phyloP scores from a whole-genome alignment of 2,888 invertebrate species.

The Melipona beecheii region DNA sequence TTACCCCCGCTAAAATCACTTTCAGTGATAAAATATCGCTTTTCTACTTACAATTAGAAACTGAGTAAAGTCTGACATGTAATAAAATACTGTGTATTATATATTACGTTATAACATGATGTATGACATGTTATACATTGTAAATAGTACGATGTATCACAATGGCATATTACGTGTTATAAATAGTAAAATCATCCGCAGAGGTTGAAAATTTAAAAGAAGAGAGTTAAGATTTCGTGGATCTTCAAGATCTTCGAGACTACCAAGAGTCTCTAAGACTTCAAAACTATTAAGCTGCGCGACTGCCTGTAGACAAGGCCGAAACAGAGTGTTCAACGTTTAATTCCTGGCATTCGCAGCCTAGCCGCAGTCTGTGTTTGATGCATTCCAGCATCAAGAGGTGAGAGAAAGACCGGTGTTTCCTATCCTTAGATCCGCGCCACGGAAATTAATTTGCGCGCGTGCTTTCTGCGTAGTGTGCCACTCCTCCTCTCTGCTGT shows the following conservation, averaged over 20 bases:
- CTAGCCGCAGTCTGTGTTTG: neutral
- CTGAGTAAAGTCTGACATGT: too few species aligned
- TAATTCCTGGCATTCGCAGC: constrained; percentile 14
- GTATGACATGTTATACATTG: too few species aligned
- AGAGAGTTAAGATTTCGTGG: constrained; percentile 10
- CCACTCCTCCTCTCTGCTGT: neutral
- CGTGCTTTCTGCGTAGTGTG: neutral
- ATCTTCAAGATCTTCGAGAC: neutral
- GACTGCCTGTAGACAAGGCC: neutral
- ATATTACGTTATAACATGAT: too few species aligned
- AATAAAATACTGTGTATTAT: too few species aligned
- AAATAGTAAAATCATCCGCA: too few species aligned
- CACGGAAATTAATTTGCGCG: neutral
- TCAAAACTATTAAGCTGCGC: constrained; percentile 7
- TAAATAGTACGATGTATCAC: too few species aligned
- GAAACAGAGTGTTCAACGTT: constrained; percentile 18
- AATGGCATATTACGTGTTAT: too few species aligned
- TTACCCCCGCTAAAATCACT: too few species aligned
- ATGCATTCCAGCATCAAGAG: neutral
- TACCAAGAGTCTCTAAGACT: neutral
- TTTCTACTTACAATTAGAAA: too few species aligned
- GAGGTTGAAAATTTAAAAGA: too few species aligned
- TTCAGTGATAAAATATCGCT: too few species aligned
- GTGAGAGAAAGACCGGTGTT: neutral
- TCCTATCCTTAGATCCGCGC: neutral